Percentiles rank a stretch among this genome's conserved stretches.
Evolutionary conservation across 2,888 invertebrate species (phyloP).

Genomic region (Polymixis flavicincta): DNA sequence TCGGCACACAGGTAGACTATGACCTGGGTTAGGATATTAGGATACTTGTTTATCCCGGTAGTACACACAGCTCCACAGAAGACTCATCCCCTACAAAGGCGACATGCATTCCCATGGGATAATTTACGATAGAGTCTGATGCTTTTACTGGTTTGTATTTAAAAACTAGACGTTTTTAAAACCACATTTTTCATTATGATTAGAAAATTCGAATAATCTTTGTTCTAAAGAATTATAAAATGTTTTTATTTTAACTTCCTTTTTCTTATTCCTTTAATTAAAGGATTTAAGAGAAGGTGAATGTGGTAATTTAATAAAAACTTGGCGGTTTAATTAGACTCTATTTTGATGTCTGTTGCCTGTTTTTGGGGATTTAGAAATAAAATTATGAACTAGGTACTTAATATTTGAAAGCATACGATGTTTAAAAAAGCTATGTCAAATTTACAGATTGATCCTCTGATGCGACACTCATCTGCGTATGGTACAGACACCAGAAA

Average conservation of each 20-base stretch:
- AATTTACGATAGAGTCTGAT: no score
- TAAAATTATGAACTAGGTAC: not conserved
- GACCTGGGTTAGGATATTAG: not conserved
- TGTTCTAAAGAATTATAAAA: not conserved
- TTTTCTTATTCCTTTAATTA: conserved; percentile 46
- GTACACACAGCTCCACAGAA: no score
- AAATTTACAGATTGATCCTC: no score
- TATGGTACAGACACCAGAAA: no score
- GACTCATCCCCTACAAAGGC: no score
- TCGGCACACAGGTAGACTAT: not conserved
- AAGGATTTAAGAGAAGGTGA: conserved; percentile 49
- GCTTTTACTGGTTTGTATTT: no score
- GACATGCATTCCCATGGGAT: not conserved
- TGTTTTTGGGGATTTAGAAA: not conserved
- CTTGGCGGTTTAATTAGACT: not conserved
- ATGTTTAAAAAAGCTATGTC: not conserved
- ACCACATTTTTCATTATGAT: conserved; percentile 19
- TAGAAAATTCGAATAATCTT: conserved; percentile 12
- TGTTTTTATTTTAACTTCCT: not conserved
- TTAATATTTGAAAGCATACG: not conserved
- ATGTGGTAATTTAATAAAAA: not conserved
- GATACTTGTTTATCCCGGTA: not conserved
- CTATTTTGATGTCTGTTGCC: not conserved
- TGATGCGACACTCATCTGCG: not conserved
- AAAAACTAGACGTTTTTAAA: not conserved